Evolutionary conservation across 1,140 invertebrate genomes (phyloP), one percentile per base, ranked within the genome.

Genomic region (Drosophila ercepeae): DNA sequence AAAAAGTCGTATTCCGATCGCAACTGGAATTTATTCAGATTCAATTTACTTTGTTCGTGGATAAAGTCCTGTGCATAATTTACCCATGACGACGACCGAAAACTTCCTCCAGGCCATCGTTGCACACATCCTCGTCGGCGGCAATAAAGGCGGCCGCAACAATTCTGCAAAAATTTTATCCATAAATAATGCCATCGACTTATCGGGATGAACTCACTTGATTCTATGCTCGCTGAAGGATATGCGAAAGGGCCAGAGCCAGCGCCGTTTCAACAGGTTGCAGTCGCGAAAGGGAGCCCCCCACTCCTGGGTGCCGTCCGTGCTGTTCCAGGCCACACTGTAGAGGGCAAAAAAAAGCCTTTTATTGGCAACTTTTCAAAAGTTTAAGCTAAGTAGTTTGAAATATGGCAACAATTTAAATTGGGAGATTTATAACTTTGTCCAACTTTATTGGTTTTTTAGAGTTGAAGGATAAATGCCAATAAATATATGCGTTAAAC

Each of bases 211-310:
- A 3, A 63, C 77, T 74, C 50, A 91, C 91, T 91, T 91, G 60
- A 89, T 77, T 73, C 78, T 78, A 29, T 81, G 81, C 58, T 91
- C 88, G 52, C 72, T 84, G 68, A 89, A 81, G 50, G 90, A 90
- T 65, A 91, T 90, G 58, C 90, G 89, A 77, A 91, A 91, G 11
- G 91, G 91, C 91, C 91, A 91, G 1, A 91, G 52, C 91, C 91
- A 91, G 63, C 90, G 78, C 25, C 83, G 78, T 14, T 76, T 78
- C 65, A 91, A 75, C 59, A 91, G 72, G 76, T 90, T 90, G 77
- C 91, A 91, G 74, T 91, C 91, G 44, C 90, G 76, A 50, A 91
- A 91, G 19, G 91, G 91, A 19, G 90, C 82, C 0, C 89, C 90
- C 91, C 91, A 91, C 48, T 91, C 89, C 58, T 91, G 78, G 0